Evolutionary conservation across 2,113 vertebrate species (phyloP).

Genomic region (Thinocorus orbignyianus): DNA sequence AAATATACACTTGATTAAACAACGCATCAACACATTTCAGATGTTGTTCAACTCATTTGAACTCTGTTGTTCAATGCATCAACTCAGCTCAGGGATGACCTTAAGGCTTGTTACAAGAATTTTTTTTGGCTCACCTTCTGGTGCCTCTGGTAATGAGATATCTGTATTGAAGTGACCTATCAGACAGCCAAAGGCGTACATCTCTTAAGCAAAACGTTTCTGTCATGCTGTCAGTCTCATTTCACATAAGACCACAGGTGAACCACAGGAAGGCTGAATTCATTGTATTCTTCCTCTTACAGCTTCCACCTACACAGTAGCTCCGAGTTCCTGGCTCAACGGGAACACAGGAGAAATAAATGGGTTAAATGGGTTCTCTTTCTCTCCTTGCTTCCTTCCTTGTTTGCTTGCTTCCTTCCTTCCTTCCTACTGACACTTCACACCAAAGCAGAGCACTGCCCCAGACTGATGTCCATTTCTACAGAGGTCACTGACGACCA

Average conservation of each 20-base stretch:
- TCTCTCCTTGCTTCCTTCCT: not conserved
- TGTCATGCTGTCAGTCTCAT: not conserved
- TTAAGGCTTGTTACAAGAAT: not conserved
- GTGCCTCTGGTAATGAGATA: not conserved
- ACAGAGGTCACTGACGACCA: not conserved
- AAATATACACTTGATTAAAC: slow-evolving; percentile 26
- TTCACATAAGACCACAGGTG: not conserved
- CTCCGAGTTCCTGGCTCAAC: not conserved
- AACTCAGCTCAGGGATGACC: not conserved
- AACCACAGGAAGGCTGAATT: not conserved
- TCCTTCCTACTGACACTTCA: not conserved
- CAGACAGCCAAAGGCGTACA: not conserved
- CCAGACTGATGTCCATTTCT: not conserved
- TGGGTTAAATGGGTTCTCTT: not conserved
- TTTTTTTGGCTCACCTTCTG: not conserved
- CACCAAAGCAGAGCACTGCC: not conserved
- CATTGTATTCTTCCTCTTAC: not conserved
- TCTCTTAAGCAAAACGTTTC: not conserved
- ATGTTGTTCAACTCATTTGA: not conserved
- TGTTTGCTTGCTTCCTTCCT: too few species aligned
- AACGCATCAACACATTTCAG: not conserved
- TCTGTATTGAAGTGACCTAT: not conserved
- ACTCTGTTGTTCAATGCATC: too few species aligned
- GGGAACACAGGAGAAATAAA: not conserved
- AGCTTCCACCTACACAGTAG: not conserved